A percentile compares a stretch with the other conserved stretches of the same genome.
phyloP scores from a whole-genome alignment of 1,140 invertebrate genomes.

The Holotrichia oblita region DNA sequence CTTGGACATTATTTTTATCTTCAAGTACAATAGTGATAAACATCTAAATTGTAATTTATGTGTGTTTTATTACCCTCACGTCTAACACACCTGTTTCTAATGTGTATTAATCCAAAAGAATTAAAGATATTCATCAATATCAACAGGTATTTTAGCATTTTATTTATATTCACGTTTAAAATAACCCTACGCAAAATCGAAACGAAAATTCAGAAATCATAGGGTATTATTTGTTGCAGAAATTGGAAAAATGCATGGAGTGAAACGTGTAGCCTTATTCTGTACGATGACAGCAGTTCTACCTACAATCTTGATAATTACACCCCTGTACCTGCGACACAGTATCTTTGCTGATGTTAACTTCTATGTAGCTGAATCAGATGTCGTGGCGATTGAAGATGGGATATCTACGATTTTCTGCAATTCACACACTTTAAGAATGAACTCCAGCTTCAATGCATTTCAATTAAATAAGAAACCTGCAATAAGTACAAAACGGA shows the following conservation, averaged over 20 bases:
- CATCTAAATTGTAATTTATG: constrained; percentile 5
- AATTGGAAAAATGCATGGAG: constrained; percentile 76
- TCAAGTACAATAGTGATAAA: constrained; percentile 8
- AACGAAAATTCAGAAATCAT: no score
- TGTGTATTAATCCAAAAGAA: constrained; percentile 16
- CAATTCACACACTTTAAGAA: constrained; percentile 77
- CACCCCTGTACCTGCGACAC: constrained; percentile 79
- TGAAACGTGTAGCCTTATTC: constrained; percentile 76
- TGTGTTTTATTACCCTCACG: not conserved
- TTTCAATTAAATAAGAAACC: constrained; percentile 79
- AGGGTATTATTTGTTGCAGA: constrained; percentile 63
- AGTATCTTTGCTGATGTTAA: constrained; percentile 76
- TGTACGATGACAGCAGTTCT: constrained; percentile 77
- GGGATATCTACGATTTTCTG: constrained; percentile 83
- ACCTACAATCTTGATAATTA: constrained; percentile 75
- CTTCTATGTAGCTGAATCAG: constrained; percentile 81
- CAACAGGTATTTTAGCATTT: not conserved
- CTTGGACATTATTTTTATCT: not conserved
- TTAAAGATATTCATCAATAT: not conserved
- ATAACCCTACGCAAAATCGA: no score
- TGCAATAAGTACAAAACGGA: constrained; percentile 70
- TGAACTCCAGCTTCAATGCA: constrained; percentile 83
- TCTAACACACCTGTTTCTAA: constrained; percentile 7
- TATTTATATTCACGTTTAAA: no score
- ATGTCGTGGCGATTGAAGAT: constrained; percentile 80